These are phyloP conservation scores for Thunnus maccoyii DNA, from an alignment of 2,113 vertebrate species.

Conservation along the genomic window DNA sequence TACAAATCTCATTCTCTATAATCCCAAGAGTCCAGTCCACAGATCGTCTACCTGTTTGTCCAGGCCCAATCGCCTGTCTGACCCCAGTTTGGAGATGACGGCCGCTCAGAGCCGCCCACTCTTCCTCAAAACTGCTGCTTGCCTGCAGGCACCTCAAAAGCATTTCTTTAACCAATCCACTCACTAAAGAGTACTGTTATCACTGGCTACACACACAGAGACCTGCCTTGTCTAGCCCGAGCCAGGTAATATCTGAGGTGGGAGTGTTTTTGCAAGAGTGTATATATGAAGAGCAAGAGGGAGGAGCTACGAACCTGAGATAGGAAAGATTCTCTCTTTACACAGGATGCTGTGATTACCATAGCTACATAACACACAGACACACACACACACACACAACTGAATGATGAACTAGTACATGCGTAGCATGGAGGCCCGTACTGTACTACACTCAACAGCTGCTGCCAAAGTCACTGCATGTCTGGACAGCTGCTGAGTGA, in stretches of 20 bases:
- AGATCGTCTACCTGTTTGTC: conserved; percentile 74
- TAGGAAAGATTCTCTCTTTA: conserved; percentile 17
- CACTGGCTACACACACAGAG: conserved; percentile 12
- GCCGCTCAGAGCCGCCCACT: conserved; percentile 77
- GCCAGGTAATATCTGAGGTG: conserved; percentile 55
- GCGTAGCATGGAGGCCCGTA: conserved; percentile 12
- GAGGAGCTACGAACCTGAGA: conserved; percentile 61
- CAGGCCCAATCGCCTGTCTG: conserved; percentile 55
- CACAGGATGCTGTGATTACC: conserved; percentile 32
- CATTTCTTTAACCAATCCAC: conserved; percentile 80
- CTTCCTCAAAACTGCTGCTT: conserved; percentile 87
- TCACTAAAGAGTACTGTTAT: conserved; percentile 38
- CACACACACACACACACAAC: conserved; percentile 7
- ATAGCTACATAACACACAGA: conserved; percentile 28
- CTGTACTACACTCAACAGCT: conserved; percentile 55
- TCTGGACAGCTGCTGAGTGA: conserved; percentile 79
- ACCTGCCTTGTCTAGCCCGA: conserved; percentile 3
- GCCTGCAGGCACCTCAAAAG: conserved; percentile 86
- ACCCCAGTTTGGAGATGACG: conserved; percentile 72
- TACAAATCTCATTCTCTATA: neutral
- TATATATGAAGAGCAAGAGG: conserved; percentile 51
- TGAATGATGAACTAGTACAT: conserved; percentile 43
- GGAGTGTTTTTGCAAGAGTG: neutral
- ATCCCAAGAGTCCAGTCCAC: neutral
- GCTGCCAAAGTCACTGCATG: conserved; percentile 72